A percentile compares a stretch with the other conserved stretches of the same genome.
Conservation (phyloP, 2,113 vertebrate species). For the Pterocles orientalis region DNA sequence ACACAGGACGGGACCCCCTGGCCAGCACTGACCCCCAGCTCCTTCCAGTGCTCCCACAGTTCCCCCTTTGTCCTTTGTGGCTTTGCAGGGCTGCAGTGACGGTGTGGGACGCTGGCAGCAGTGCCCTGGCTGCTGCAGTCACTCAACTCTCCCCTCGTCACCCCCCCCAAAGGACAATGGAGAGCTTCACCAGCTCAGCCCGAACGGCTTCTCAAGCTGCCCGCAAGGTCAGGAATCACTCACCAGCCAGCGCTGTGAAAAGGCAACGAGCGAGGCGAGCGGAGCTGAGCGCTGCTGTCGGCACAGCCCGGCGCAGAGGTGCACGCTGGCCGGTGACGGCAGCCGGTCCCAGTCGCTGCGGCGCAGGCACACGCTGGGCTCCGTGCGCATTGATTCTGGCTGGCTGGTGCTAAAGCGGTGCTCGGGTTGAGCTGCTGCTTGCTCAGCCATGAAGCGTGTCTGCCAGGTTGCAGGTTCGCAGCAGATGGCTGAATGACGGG, state of each 20-base stretch:
- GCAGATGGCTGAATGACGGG: neutral
- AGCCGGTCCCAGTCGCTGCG: rapidly evolving
- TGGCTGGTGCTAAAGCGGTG: neutral
- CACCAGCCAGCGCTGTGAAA: neutral
- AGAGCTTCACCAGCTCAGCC: neutral
- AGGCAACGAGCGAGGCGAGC: neutral
- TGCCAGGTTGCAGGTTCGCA: neutral
- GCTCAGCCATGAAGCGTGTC: neutral
- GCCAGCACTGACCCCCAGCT: neutral
- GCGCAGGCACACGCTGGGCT: neutral
- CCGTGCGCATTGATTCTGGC: too few species aligned
- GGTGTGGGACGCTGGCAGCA: neutral
- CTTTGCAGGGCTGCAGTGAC: neutral
- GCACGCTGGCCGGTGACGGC: too few species aligned
- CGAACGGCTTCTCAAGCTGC: neutral
- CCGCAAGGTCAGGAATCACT: neutral
- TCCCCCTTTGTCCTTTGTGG: neutral
- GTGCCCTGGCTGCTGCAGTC: neutral
- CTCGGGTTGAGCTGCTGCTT: neutral
- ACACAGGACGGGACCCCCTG: neutral
- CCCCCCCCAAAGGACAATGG: neutral
- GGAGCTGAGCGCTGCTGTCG: neutral
- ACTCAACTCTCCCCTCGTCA: neutral
- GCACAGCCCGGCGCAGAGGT: neutral
- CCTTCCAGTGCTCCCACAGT: neutral